A percentile compares a stretch with the other conserved stretches of the same genome.
Evolutionary conservation across 2,888 invertebrate species (phyloP).

Genomic region (Psylliodes chrysocephalus): DNA sequence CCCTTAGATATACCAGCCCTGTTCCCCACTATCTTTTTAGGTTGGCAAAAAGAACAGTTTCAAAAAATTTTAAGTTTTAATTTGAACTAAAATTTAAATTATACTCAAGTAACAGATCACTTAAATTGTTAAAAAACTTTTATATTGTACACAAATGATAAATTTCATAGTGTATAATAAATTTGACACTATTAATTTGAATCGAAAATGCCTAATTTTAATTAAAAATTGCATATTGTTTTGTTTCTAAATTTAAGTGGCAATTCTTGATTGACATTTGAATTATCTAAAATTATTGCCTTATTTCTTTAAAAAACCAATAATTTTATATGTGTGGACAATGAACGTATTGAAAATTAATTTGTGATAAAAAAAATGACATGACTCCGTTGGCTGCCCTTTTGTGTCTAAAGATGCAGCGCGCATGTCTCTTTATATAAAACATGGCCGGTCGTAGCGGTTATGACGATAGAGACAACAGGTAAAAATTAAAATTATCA

Average conservation of each 20-base stretch:
- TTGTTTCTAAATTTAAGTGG: constrained; percentile 27
- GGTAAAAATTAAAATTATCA: constrained; percentile 68
- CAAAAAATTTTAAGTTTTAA: no score
- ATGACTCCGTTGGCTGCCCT: constrained; percentile 55
- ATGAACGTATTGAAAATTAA: constrained; percentile 32
- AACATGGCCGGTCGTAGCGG: constrained; percentile 92
- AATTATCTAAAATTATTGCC: constrained; percentile 16
- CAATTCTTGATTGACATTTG: constrained; percentile 30
- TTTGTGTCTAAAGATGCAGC: constrained; percentile 46
- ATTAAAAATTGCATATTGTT: constrained; percentile 13
- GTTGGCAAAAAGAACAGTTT: no score
- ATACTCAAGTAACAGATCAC: no score
- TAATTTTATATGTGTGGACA: background rate
- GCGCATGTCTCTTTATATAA: constrained; percentile 63
- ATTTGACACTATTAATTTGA: background rate
- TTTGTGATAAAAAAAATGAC: constrained; percentile 47
- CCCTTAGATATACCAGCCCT: no score
- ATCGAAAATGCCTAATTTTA: constrained; percentile 6
- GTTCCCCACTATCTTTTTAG: no score
- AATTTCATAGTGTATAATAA: no score
- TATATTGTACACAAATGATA: no score
- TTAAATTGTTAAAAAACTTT: no score
- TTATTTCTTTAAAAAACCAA: constrained; percentile 7
- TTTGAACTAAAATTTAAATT: no score
- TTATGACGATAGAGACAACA: constrained; percentile 83